phyloP scores from a whole-genome alignment of 1,140 invertebrate species.

The Zeugodacus cucurbitae region DNA sequence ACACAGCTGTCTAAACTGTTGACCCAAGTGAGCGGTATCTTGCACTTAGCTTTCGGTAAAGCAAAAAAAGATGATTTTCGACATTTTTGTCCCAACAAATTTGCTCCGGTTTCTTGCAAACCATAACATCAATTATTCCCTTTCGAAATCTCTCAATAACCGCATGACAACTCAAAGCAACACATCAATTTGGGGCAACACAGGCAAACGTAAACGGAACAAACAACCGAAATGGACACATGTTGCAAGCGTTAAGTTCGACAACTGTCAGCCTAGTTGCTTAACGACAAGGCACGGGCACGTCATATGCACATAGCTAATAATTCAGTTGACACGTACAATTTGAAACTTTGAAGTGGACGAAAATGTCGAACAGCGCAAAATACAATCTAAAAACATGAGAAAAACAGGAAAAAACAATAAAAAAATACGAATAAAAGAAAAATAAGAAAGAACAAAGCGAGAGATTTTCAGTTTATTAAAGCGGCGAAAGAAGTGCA shows the following conservation, averaged over 20 bases:
- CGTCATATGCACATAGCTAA: slow-evolving; percentile 13
- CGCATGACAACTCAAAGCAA: background rate
- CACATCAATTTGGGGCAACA: slow-evolving; percentile 37
- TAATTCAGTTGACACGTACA: slow-evolving; percentile 41
- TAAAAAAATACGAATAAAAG: background rate
- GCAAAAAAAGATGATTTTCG: too few species aligned
- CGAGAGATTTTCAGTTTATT: background rate
- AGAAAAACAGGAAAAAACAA: background rate
- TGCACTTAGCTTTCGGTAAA: too few species aligned
- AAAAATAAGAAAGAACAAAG: background rate
- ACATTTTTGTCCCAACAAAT: background rate
- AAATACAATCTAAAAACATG: background rate
- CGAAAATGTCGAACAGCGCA: background rate
- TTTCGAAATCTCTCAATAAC: slow-evolving; percentile 8
- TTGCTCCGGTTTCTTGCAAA: background rate
- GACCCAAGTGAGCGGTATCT: too few species aligned
- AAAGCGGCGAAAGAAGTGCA: slow-evolving; percentile 18
- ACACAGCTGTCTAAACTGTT: too few species aligned
- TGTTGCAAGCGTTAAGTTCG: slow-evolving; percentile 39
- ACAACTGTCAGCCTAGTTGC: slow-evolving; percentile 33
- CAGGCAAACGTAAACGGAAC: slow-evolving; percentile 13
- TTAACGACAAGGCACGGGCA: background rate
- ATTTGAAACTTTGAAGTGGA: slow-evolving; percentile 20
- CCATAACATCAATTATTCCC: slow-evolving; percentile 16
- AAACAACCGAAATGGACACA: slow-evolving; percentile 34